Evolutionary conservation across 2,888 invertebrate genomes (phyloP).

Genomic region (Smittia sp.): DNA sequence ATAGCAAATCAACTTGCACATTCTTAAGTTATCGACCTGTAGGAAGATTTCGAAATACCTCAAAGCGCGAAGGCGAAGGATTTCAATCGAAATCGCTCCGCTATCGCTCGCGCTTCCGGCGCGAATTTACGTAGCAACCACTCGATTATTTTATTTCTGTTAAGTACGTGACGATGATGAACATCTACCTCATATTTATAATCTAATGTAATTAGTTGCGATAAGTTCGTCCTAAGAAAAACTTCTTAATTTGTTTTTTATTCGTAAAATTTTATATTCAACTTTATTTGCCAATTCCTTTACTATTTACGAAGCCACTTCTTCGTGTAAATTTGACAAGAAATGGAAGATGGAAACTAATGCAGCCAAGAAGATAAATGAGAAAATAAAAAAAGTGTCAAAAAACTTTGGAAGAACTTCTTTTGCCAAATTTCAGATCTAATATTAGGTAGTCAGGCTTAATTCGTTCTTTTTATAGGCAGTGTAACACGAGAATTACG

Average conservation of each 20-base stretch:
- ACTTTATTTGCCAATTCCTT: not conserved
- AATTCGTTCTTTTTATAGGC: too few relatives aligned
- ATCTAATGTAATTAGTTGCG: constrained; percentile 14
- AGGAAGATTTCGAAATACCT: not conserved
- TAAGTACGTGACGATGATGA: not conserved
- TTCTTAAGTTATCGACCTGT: not conserved
- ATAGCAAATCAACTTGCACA: not conserved
- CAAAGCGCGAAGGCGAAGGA: not conserved
- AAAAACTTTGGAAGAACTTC: not conserved
- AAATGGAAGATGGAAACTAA: not conserved
- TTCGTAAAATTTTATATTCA: constrained; percentile 1
- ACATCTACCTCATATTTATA: constrained; percentile 39
- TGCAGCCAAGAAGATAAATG: not conserved
- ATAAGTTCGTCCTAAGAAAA: constrained; percentile 8
- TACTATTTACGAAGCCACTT: not conserved
- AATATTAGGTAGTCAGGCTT: too few relatives aligned
- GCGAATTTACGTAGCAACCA: too few relatives aligned
- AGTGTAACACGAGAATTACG: too few relatives aligned
- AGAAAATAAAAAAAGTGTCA: constrained; percentile 8
- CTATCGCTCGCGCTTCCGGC: not conserved
- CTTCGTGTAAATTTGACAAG: constrained; percentile 2
- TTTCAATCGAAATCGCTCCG: not conserved
- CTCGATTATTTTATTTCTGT: too few relatives aligned
- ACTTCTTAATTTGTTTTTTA: constrained; percentile 6
- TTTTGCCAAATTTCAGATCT: too few relatives aligned